Conservation (phyloP, 2,888 invertebrate species). For the Allacma fusca region DNA sequence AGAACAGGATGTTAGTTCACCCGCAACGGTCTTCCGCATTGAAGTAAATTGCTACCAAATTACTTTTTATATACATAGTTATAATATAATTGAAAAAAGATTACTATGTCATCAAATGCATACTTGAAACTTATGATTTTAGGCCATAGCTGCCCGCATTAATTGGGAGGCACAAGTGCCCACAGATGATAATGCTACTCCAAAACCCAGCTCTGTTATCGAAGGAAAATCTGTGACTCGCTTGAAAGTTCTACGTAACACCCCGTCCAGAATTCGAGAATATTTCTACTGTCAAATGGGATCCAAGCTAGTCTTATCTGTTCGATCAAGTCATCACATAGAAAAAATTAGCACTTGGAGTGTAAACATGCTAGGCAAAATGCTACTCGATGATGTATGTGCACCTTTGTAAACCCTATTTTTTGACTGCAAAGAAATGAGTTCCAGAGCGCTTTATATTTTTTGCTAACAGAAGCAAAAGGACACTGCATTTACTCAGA, state of each 20-base stretch:
- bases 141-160: background rate
- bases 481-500: background rate
- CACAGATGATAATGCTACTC: background rate
- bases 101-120: too few relatives aligned
- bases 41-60: too few relatives aligned
- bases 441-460: too few relatives aligned
- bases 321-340: background rate
- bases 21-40: background rate
- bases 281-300: background rate
- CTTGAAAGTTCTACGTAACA: background rate
- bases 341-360: background rate
- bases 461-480: background rate
- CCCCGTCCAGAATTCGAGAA: background rate
- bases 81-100: too few relatives aligned
- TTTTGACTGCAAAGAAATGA: too few relatives aligned
- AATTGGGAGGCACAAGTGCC: background rate
- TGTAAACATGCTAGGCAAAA: slow-evolving; percentile 1
- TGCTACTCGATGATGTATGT: slow-evolving; percentile 1
- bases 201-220: background rate
- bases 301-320: background rate
- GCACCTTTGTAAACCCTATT: too few relatives aligned
- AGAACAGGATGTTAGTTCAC: background rate
- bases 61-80: too few relatives aligned
- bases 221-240: background rate
- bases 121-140: background rate